Conservation (phyloP, 2,888 invertebrate genomes). For the Mamestra brassicae region DNA sequence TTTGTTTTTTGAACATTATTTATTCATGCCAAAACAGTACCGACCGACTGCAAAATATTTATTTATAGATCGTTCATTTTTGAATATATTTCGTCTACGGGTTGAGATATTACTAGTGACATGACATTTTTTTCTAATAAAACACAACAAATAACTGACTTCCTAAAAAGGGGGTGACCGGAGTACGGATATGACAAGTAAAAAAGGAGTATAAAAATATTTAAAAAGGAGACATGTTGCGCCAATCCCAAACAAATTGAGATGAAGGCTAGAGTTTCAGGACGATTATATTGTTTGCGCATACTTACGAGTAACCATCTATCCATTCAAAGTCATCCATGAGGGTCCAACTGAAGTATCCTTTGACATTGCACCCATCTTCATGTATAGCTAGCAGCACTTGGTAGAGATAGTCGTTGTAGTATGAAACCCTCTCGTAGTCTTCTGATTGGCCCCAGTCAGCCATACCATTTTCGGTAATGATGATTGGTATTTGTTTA, state of each 20-base stretch:
- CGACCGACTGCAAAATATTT: too few relatives aligned
- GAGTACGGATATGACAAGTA: not conserved
- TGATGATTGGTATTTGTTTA: slow-evolving; percentile 85
- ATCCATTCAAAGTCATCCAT: slow-evolving; percentile 69
- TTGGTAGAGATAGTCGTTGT: slow-evolving; percentile 77
- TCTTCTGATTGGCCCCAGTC: slow-evolving; percentile 77
- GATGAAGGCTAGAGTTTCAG: not conserved
- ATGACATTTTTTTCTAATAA: too few relatives aligned
- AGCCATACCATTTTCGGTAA: slow-evolving; percentile 89
- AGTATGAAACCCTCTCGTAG: slow-evolving; percentile 84
- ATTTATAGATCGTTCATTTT: too few relatives aligned
- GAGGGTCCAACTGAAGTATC: slow-evolving; percentile 80
- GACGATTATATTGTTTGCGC: too few relatives aligned
- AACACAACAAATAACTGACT: not conserved
- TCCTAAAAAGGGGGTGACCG: not conserved
- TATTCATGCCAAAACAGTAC: slow-evolving; percentile 11
- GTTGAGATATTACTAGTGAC: too few relatives aligned
- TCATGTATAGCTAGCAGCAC: slow-evolving; percentile 71
- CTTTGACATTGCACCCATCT: slow-evolving; percentile 77
- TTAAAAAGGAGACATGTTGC: not conserved
- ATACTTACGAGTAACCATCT: slow-evolving; percentile 85
- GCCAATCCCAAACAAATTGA: not conserved
- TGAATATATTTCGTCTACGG: too few relatives aligned
- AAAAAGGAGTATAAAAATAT: not conserved
- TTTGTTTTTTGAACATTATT: slow-evolving; percentile 30